Conservation (phyloP, 2,113 vertebrate genomes). For the Brienomyrus brachyistius region DNA sequence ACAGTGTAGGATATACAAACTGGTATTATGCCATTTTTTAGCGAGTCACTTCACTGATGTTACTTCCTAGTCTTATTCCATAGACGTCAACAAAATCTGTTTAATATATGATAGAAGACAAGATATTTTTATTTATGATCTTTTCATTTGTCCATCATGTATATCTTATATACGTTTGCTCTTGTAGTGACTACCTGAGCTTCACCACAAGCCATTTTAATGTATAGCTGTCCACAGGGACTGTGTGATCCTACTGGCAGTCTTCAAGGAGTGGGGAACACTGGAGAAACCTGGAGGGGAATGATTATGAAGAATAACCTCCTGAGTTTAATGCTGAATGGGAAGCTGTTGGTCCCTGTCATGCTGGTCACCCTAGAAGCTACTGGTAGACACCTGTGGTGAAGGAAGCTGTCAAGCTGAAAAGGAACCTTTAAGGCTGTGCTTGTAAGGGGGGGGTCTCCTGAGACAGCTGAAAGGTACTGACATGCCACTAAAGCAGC, state of each 20-base stretch:
- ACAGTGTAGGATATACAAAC: neutral
- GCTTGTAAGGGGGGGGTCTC: neutral
- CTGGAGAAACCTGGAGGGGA: neutral
- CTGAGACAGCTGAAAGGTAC: neutral
- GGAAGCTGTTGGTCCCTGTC: neutral
- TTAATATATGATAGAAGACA: neutral
- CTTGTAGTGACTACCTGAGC: neutral
- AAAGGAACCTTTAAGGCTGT: neutral
- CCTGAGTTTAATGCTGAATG: neutral
- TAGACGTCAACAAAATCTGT: neutral
- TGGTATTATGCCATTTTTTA: neutral
- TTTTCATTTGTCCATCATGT: neutral
- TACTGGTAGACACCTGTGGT: neutral
- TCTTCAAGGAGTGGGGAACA: neutral
- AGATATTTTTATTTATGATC: neutral
- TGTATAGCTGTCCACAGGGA: neutral
- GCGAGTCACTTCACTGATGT: neutral
- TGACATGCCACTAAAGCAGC: neutral
- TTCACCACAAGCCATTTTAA: neutral
- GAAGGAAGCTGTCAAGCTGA: neutral
- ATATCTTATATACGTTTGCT: neutral
- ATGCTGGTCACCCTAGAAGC: neutral
- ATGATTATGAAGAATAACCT: neutral
- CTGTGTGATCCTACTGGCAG: neutral
- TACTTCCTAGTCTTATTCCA: neutral